Base-by-base conservation (phyloP, 2,797 vertebrate genomes). In the Anomalospiza imberbis region DNA sequence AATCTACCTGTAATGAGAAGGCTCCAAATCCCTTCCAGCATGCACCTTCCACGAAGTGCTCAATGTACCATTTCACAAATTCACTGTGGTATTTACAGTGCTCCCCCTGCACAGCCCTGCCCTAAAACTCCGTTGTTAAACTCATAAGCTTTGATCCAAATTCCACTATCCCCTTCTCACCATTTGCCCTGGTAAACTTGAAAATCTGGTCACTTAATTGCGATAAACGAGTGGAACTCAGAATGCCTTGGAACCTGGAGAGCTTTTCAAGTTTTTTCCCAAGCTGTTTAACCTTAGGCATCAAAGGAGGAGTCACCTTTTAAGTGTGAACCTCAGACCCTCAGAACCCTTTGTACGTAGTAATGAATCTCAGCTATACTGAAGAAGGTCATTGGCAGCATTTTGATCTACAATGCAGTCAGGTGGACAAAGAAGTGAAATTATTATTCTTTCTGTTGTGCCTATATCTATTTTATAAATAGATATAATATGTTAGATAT, bases 31-130 rank as follows among this genome's bases (percentile, higher is more conserved):
- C 22, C 78, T 68, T 38, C 26, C 58, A 65, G 38, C 0, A 0
- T 16, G 25, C 47, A 18, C 31, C 24, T 63, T 53, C 50, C 78
- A 57, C 5, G 7, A 65, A 51, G 51, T 38, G 29, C 51, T 55
- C 3, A 3, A 28, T 0, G 1, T 17, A 21, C 25, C 1, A 1
- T 32, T 62, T 71, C 53, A 34, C 34, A 58, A 34, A 68, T 65
- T 84, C 63, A 65, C 47, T 7, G 42, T 13, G 25, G 2, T 20
- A 12, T 13, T 40, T 68, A 12, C 15, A 5, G 18, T 60, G 36
- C 11, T 74, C 4, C 11, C 9, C 45, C 44, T 31, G 21, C 17
- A 9, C 28, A 60, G 34, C 55, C 20, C n/a, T 5, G 10, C 57
- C 21, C n/a, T 38, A 31, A 47, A 47, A 25, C 28, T 22, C 40